A percentile compares a stretch with the other conserved stretches of the same genome.
Conservation (phyloP, 2,113 vertebrate species). For the Ptychochromis oligacanthus region DNA sequence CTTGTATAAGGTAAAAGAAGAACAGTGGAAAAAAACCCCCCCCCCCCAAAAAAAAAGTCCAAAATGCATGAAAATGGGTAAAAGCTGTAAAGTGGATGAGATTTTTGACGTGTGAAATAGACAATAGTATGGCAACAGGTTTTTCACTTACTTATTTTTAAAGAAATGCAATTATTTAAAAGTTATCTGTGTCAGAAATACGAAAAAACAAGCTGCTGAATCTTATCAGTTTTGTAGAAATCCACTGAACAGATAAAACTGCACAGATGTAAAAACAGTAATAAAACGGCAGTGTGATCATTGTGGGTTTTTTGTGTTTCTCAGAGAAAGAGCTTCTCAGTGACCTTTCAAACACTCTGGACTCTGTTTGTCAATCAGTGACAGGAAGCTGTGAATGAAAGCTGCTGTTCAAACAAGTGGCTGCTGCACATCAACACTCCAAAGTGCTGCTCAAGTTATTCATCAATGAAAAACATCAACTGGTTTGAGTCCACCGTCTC, state of each 20-base stretch:
- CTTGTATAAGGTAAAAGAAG: no score
- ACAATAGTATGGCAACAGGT: no score
- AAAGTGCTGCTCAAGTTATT: background rate
- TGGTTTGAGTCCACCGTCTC: no score
- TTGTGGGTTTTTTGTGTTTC: background rate
- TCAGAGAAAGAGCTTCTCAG: background rate
- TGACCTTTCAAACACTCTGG: background rate
- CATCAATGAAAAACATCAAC: background rate
- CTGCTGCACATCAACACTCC: background rate
- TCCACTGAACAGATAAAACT: background rate
- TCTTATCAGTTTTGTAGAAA: background rate
- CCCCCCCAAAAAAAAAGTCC: no score
- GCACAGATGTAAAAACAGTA: no score
- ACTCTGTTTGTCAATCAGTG: constrained; percentile 47
- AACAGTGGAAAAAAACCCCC: no score
- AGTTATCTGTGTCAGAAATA: no score
- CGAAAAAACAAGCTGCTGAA: no score
- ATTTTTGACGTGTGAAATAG: background rate
- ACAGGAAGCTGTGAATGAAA: constrained; percentile 11
- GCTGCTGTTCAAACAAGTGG: background rate
- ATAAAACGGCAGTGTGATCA: background rate
- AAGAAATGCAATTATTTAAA: no score
- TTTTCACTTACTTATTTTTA: no score
- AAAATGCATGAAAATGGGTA: background rate
- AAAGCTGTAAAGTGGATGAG: background rate